Conservation (phyloP, 2,888 invertebrate species). For the Synanthedon tipuliformis region DNA sequence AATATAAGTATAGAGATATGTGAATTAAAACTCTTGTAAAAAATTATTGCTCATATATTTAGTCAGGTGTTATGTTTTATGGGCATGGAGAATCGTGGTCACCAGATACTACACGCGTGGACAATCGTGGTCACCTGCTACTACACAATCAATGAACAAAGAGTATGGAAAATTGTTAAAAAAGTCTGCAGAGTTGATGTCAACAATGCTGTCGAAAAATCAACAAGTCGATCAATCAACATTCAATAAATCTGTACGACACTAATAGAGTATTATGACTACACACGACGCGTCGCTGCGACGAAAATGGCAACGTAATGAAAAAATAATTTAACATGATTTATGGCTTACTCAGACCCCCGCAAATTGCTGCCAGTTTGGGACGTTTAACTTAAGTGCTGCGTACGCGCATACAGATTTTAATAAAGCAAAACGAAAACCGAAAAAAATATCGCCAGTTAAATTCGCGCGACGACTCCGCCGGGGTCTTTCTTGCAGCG, state of each 20-base stretch:
- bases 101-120: too few species aligned
- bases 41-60: too few species aligned
- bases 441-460: constrained; percentile 9
- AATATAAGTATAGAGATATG: too few species aligned
- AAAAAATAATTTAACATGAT: constrained; percentile 65
- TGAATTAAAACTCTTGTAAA: too few species aligned
- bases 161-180: background rate
- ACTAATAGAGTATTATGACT: constrained; percentile 56
- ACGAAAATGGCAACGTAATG: constrained; percentile 33
- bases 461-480: constrained; percentile 2
- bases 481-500: constrained; percentile 20
- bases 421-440: constrained; percentile 18
- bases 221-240: constrained; percentile 14
- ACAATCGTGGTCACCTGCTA: too few species aligned
- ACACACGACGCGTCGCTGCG: constrained; percentile 14
- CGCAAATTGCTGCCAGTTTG: constrained; percentile 62
- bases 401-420: constrained; percentile 42
- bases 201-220: background rate
- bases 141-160: too few species aligned
- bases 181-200: background rate
- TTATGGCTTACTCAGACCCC: constrained; percentile 64
- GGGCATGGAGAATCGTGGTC: too few species aligned
- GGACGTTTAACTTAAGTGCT: constrained; percentile 66
- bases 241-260: constrained; percentile 5
- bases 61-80: too few species aligned